These are phyloP conservation scores for Triplophysa yarkandensis DNA, from an alignment of 2,797 vertebrate genomes.

Conservation along the genomic window DNA sequence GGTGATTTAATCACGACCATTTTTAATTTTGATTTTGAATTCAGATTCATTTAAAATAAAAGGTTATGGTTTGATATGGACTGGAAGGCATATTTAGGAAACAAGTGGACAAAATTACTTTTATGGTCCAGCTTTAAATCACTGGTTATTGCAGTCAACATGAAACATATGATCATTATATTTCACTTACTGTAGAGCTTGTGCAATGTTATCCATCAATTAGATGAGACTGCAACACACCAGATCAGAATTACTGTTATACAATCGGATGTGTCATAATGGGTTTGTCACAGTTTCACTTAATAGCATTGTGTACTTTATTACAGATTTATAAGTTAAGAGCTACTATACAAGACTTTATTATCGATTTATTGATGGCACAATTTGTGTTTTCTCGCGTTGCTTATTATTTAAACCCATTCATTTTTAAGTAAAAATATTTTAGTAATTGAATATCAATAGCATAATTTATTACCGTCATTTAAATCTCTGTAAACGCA, in stretches of 20 bases:
- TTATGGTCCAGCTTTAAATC: constrained; percentile 28
- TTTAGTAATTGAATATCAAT: constrained; percentile 21
- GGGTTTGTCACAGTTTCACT: constrained; percentile 14
- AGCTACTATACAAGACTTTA: not conserved
- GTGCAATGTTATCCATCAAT: constrained; percentile 40
- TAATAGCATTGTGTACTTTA: constrained; percentile 9
- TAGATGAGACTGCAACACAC: constrained; percentile 6
- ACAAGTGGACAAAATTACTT: not conserved
- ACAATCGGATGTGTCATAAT: constrained; percentile 1
- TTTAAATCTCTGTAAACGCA: constrained; percentile 28
- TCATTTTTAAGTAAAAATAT: constrained; percentile 4
- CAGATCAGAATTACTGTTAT: not conserved
- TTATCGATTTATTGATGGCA: not conserved
- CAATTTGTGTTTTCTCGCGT: not conserved
- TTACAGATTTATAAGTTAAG: constrained; percentile 1
- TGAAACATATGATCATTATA: constrained; percentile 40
- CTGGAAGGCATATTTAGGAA: constrained; percentile 10
- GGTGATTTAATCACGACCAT: too few species aligned
- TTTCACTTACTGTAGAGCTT: constrained; percentile 29
- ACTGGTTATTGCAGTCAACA: constrained; percentile 36
- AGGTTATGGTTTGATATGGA: not conserved
- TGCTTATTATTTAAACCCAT: not conserved
- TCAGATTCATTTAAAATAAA: constrained; percentile 12
- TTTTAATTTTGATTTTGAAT: not conserved
- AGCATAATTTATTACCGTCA: constrained; percentile 21